Evolutionary conservation across 2,113 vertebrate species (phyloP).

Genomic region (Phocoena phocoena): DNA sequence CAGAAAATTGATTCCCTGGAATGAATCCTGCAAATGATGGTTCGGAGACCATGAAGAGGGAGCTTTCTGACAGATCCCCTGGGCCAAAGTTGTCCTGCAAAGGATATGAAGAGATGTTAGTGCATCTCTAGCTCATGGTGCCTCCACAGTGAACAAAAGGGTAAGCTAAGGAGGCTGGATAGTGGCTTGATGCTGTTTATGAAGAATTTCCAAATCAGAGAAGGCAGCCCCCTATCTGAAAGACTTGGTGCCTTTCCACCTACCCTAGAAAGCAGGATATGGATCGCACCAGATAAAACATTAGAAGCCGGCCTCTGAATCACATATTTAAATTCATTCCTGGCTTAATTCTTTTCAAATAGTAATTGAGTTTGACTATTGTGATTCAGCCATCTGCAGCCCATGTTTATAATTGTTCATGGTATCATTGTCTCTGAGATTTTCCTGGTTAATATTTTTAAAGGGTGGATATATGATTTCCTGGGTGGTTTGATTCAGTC

Average conservation of each 20-base stretch:
- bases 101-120: neutral
- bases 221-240: neutral
- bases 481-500: slow-evolving; percentile 64
- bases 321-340: slow-evolving; percentile 64
- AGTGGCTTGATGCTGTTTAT: neutral
- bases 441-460: slow-evolving; percentile 69
- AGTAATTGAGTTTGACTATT: slow-evolving; percentile 56
- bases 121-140: neutral
- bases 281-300: slow-evolving; percentile 21
- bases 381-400: slow-evolving; percentile 59
- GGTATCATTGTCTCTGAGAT: slow-evolving; percentile 64
- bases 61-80: neutral
- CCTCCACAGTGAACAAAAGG: neutral
- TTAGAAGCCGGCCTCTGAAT: slow-evolving; percentile 40
- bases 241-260: neutral
- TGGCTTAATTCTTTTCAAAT: slow-evolving; percentile 63
- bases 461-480: slow-evolving; percentile 69
- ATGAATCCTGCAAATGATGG: neutral
- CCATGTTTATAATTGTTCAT: slow-evolving; percentile 53
- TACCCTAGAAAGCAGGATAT: neutral
- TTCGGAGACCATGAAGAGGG: neutral
- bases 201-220: neutral
- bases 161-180: neutral
- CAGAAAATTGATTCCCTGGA: slow-evolving; percentile 18
- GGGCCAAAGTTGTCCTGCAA: neutral